Percentiles rank a stretch among this genome's conserved stretches.
phyloP scores from a whole-genome alignment of 2,888 invertebrate genomes.

The Hybos culiciformis region DNA sequence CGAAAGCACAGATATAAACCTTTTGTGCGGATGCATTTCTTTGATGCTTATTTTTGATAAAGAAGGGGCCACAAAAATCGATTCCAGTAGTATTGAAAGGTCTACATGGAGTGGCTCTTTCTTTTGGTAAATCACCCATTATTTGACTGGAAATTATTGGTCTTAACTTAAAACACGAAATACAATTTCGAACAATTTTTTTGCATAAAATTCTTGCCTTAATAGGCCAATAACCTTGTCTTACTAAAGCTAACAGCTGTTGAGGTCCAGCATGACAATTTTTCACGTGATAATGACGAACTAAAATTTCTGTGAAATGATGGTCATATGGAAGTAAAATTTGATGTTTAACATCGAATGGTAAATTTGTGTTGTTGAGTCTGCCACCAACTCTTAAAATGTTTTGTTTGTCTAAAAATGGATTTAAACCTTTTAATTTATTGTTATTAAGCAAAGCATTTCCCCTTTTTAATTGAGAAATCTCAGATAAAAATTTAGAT shows the following conservation, averaged over 20 bases:
- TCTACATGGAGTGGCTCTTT: not conserved
- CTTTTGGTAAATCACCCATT: not conserved
- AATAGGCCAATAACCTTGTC: conserved; percentile 1
- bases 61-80: conserved; percentile 2
- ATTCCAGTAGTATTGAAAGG: not conserved
- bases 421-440: not conserved
- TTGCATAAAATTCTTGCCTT: not conserved
- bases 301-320: not conserved
- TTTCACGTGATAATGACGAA: not conserved
- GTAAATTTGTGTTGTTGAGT: not conserved
- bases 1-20: not conserved
- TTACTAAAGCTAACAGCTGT: not conserved
- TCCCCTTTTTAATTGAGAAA: not conserved
- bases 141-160: not conserved
- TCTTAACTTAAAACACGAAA: not conserved
- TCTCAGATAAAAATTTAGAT: not conserved
- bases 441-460: not conserved
- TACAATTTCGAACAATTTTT: not conserved
- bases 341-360: not conserved
- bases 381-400: not conserved
- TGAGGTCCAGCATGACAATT: conserved; percentile 1
- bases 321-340: not conserved
- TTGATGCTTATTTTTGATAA: not conserved
- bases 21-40: not conserved
- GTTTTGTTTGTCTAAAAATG: not conserved